Conservation (phyloP, 2,888 invertebrate species). For the Pachycephus smyrnensis region DNA sequence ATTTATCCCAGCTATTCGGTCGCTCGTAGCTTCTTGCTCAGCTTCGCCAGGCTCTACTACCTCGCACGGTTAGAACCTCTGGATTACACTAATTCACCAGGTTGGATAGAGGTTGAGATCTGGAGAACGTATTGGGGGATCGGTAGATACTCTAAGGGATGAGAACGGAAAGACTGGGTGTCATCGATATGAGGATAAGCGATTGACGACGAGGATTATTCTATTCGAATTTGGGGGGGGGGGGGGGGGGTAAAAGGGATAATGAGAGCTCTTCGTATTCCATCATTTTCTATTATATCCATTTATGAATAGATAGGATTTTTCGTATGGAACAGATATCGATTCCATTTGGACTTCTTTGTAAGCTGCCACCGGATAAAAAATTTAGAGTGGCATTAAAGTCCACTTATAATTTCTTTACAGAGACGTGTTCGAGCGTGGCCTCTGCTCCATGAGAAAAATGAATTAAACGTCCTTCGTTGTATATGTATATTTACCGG, state of each 20-base stretch:
- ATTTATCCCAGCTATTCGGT: constrained; percentile 37
- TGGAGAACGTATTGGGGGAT: neutral
- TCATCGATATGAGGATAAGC: neutral
- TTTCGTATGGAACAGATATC: neutral
- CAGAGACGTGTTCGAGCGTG: neutral
- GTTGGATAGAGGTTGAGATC: neutral
- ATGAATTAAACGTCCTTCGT: neutral
- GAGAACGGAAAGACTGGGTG: neutral
- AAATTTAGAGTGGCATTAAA: neutral
- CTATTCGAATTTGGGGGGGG: neutral
- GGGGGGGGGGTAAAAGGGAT: too few species aligned
- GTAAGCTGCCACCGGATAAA: neutral
- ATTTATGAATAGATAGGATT: neutral
- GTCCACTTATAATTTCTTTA: neutral
- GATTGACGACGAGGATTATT: neutral
- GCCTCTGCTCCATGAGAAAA: neutral
- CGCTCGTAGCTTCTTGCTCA: neutral
- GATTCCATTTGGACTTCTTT: neutral
- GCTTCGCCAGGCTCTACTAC: neutral
- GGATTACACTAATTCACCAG: neutral
- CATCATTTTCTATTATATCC: neutral
- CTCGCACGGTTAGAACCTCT: neutral
- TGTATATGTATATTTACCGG: neutral
- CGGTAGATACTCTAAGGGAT: constrained; percentile 15
- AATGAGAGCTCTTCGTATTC: neutral